Evolutionary conservation across 1,140 invertebrate species (phyloP), one percentile per base, ranked within the genome.

Genomic region (Bombus pascuorum): DNA sequence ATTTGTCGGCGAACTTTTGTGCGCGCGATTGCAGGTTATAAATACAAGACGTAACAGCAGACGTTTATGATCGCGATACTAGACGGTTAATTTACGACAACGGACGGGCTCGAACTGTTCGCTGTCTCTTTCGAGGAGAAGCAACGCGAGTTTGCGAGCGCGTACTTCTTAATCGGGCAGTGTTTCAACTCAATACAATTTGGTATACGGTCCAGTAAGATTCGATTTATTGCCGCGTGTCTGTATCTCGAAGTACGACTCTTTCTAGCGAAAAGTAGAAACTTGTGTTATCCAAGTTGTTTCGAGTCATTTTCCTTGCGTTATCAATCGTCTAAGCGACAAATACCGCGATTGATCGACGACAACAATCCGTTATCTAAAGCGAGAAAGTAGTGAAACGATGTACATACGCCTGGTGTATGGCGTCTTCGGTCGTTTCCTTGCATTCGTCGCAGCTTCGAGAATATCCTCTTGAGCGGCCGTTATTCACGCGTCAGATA

Each of bases 1-100:
- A 89, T 89, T 89, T 89, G 87, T 89, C 87, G 87, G 87, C 71
- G 57, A 74, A 88, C 83, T 86, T 88, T 88, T 83, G 86, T 85
- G 79, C 74, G 32, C 87, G 53, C 75, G 75, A 89, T 89, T 80
- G 84, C 65, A 37, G 59, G 80, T 89, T 89, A 74, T 89, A 89
- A 89, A 89, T 86, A 89, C 76, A 70, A 68, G 25, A 82, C 73
- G 80, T 88, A 86, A 83, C 72, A 72, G 65, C 71, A 71, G 88
- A 89, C 87, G 80, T 89, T 89, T 89, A 89, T 70, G 88, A 62
- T 72, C 75, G 80, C 59, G 71, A 81, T 86, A 86, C 66, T 72
- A 83, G 71, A 62, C 77, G 80, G 28, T 66, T 86, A 86, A 89
- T 89, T 89, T 89, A 89, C 87, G 59, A 83, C 82, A 34, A 53